Conservation (phyloP, 92 coral and sea anemone species). For the Palythoa grandiflora region DNA sequence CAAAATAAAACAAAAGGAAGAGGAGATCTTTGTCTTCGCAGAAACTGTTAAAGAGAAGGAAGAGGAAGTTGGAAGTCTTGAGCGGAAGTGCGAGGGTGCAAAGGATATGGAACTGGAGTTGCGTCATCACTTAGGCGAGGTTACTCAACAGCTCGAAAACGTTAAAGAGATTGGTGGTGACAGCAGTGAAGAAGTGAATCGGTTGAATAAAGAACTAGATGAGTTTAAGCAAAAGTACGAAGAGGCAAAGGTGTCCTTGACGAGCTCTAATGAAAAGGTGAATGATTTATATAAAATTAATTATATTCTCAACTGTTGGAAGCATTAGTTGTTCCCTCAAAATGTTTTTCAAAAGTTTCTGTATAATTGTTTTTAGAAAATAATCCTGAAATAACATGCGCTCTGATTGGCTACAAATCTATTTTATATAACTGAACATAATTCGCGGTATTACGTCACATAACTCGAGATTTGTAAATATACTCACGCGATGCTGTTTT, state of each 20-base stretch:
- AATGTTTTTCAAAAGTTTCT: background rate
- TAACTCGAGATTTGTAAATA: too few relatives aligned
- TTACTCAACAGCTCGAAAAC: constrained; percentile 81
- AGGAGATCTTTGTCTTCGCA: constrained; percentile 71
- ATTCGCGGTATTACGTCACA: too few relatives aligned
- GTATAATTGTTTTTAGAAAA: background rate
- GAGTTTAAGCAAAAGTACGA: background rate
- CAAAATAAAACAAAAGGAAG: constrained; percentile 75
- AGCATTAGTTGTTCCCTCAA: too few relatives aligned
- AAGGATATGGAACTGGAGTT: constrained; percentile 86
- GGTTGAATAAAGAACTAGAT: constrained; percentile 13
- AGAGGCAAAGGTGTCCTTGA: background rate
- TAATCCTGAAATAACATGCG: too few relatives aligned
- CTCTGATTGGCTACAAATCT: too few relatives aligned
- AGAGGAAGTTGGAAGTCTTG: constrained; percentile 63
- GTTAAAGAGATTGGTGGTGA: constrained; percentile 39
- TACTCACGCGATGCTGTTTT: too few relatives aligned
- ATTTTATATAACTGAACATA: too few relatives aligned
- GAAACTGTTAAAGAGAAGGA: constrained; percentile 66
- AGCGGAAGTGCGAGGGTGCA: constrained; percentile 64
- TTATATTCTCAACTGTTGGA: too few relatives aligned
- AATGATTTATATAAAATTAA: background rate
- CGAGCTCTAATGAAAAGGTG: constrained; percentile 33
- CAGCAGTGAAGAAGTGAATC: constrained; percentile 16
- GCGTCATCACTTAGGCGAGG: constrained; percentile 85